Evolutionary conservation across 2,888 invertebrate genomes (phyloP).

Genomic region (Marasmarcha lunaedactyla): DNA sequence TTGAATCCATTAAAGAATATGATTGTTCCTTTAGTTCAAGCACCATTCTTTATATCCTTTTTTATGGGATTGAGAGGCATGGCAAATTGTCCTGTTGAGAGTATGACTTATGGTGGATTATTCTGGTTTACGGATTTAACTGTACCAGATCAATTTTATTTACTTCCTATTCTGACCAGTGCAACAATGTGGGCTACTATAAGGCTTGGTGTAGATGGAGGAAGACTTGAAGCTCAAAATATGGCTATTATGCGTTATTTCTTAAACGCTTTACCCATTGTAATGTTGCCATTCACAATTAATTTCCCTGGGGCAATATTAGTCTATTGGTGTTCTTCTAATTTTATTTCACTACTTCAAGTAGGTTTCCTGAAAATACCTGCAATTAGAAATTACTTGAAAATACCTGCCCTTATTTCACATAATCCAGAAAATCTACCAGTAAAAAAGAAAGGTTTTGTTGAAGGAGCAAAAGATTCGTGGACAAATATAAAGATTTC

Average conservation of each 20-base stretch:
- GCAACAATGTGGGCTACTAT: constrained; percentile 85
- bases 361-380: constrained; percentile 82
- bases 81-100: constrained; percentile 92
- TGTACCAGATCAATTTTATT: constrained; percentile 87
- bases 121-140: constrained; percentile 96
- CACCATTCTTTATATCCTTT: constrained; percentile 92
- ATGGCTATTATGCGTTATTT: constrained; percentile 80
- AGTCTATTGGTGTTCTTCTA: constrained; percentile 91
- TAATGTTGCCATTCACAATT: constrained; percentile 86
- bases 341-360: constrained; percentile 86
- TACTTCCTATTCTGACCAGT: constrained; percentile 88
- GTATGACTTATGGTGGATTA: constrained; percentile 88
- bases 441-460: constrained; percentile 81
- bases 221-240: constrained; percentile 74
- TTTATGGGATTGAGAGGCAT: constrained; percentile 90
- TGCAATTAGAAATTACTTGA: constrained; percentile 78
- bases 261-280: constrained; percentile 79
- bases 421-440: constrained; percentile 71
- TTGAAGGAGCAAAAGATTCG: constrained; percentile 82
- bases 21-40: constrained; percentile 82
- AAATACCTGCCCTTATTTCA: constrained; percentile 75
- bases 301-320: constrained; percentile 91
- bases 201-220: constrained; percentile 84
- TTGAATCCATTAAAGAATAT: constrained; percentile 85
- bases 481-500: constrained; percentile 86